Base-by-base conservation (phyloP, 2,797 vertebrate genomes). In the Adelosebastes latens region DNA sequence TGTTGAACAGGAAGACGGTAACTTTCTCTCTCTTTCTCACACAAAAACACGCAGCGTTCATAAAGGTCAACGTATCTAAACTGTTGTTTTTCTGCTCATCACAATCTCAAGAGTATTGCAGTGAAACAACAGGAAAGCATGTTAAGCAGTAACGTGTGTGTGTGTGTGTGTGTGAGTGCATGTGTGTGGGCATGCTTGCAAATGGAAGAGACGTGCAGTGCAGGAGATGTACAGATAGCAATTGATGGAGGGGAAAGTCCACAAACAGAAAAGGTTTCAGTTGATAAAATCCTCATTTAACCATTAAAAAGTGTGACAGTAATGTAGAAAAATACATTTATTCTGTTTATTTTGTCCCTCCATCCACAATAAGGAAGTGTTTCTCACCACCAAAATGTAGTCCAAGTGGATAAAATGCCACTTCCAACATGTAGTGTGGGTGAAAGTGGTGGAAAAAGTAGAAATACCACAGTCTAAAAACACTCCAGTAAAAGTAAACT, bases 41-140 rank as follows among this genome's bases (percentile, higher is more conserved):
- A 27, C 58, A 9, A 69, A 20, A 20, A 22, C 4, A 31, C 16
- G 55, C 31, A 27, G 2, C 8, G 0, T n/a, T 55, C 6, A 8
- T n/a, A 7, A 74, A 71, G 24, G 2, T 60, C 49, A 32, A 8
- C 2, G 5, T 53, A 9, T 72, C 34, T 24, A 0, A 39, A 61
- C 31, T 4, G 27, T 4, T 70, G 49, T 87, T 77, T 80, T 72
- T 75, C 32, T 85, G 39, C 39, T 78, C 8, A 32, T 59, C 67
- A 39, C 22, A 64, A 53, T 80, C 87, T 89, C 88, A 25, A 55
- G 86, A 80, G 87, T 32, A 63, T 70, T 59, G 53, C 10, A 71
- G 55, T 3, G 9, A 84, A 90, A 89, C 55, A 91, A 93, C 88
- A 93, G 90, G 92, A 93, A 92, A 86, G 58, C 49, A 56, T 4